These are phyloP conservation scores for Rana temporaria DNA, from an alignment of 2,113 vertebrate genomes.

Conservation along the genomic window DNA sequence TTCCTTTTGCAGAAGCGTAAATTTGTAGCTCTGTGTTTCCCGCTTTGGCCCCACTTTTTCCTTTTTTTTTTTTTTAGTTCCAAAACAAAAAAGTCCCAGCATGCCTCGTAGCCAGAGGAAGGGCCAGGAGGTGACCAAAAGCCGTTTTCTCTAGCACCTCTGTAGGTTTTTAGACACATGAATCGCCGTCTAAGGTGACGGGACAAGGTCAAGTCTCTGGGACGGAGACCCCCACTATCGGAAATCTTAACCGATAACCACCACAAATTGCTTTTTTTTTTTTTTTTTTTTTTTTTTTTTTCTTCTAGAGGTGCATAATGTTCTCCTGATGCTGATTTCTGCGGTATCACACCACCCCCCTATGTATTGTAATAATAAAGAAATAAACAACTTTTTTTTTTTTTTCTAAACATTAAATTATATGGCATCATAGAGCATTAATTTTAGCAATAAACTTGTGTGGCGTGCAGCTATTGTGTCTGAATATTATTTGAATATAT, in stretches of 20 bases:
- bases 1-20: neutral
- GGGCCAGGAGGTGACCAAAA: too few species aligned
- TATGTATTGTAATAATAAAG: slow-evolving; percentile 6
- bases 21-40: neutral
- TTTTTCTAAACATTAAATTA: slow-evolving; percentile 41
- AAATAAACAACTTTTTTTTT: slow-evolving; percentile 3
- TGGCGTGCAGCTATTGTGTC: slow-evolving; percentile 42
- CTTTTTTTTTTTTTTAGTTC: too few species aligned
- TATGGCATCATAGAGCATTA: slow-evolving; percentile 47
- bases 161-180: neutral
- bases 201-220: neutral
- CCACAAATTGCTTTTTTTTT: neutral
- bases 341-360: neutral
- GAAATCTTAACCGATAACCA: neutral
- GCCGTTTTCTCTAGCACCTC: neutral
- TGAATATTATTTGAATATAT: slow-evolving; percentile 35
- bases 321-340: neutral
- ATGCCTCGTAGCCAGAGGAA: neutral
- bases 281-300: neutral
- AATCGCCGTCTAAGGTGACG: neutral
- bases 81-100: too few species aligned
- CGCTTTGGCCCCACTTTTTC: too few species aligned
- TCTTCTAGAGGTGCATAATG: too few species aligned
- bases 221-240: too few species aligned
- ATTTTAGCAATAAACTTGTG: slow-evolving; percentile 58